Evolutionary conservation across 2,888 invertebrate species (phyloP), one percentile per base, ranked within the genome.

Genomic region (Rhopalosiphum nymphaeae): DNA sequence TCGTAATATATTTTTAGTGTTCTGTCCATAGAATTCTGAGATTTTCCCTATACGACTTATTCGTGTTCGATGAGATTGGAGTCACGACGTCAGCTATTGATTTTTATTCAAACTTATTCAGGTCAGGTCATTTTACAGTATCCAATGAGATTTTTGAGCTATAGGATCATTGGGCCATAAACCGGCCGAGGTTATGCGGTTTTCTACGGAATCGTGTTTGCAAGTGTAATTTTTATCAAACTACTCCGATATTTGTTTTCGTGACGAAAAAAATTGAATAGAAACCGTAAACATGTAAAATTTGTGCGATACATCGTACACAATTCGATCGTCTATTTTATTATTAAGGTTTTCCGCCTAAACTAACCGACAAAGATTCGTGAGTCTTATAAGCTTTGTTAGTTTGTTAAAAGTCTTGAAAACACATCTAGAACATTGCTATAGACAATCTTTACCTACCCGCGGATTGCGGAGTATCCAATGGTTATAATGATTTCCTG

Each of bases 101-200:
- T 88, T 92, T 67, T 88, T 36, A 67, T 87, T 87, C 67, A 53
- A 92, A 88, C 42, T 67, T 53, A 53, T 87, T 92, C 92, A 67
- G 92, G 92, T 92, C 92, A 87, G 61, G 21, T 78, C 36, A 67
- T 92, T 92, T 57, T 91, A 3, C 29, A 29, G 85, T 49, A 49
- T 36, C 49, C 49, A 46, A 49, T 61, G n/a, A 57, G 49, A 29
- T 92, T 87, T 92, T 46, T 29, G 36, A 87, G 36, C 67, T 49
- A 49, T 26, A 86, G 49, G 87, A 92, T 67, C 67, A 61, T 67
- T 67, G 61, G 67, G 42, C 87, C 87, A 67, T 53, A 53, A 87
- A 88, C 21, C 49, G 36, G 42, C 87, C 92, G 92, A 87, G 92
- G 92, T 92, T 87, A 36, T 92, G 46, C 49, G 92, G 87, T 92